Evolutionary conservation across 2,797 vertebrate genomes (phyloP), one percentile per base, ranked within the genome.

Genomic region (Vespertilio murinus): DNA sequence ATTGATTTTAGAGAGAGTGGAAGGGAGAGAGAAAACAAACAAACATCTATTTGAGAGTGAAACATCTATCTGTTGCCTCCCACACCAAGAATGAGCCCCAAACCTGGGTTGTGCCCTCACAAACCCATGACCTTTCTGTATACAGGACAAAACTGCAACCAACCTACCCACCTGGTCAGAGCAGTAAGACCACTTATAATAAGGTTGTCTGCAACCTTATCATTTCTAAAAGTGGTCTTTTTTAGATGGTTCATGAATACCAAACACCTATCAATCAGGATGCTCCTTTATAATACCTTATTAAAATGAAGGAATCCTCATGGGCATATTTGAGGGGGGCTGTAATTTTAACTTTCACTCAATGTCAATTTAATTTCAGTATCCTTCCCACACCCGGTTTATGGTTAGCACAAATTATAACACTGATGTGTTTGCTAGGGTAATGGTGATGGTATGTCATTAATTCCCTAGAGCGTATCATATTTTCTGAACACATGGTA

Each of bases 381-480:
- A 88, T 77, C 78, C 78, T 88, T 75, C 93, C 61, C 23, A 94
- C 61, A n/a, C 56, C 56, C 71, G 86, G 59, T 94, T 97, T 96
- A 97, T 95, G 92, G 90, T 92, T 95, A 95, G 82, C 56, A 74
- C 93, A 97, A 96, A 96, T 96, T 93, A 90, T 49, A 91, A 49
- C 81, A 80, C 20, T 95, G 88, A 92, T 97, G 40, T 90, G 69
- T 91, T 97, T 79, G 82, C 90, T 69, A 93, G 73, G 85, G 42
- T 94, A 96, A 97, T 97, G 92, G 87, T 93, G 82, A 96, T 95
- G 88, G 79, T 92, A 59, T 93, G 96, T 75, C 92, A 97, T 97
- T 95, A 95, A 95, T 96, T 96, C 96, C 89, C 93, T 82, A 91
- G 88, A 96, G 95, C 86, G 25, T 95, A 74, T 96, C 95, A 47